Conservation (phyloP, 2,797 vertebrate genomes). For the Chanos chanos region DNA sequence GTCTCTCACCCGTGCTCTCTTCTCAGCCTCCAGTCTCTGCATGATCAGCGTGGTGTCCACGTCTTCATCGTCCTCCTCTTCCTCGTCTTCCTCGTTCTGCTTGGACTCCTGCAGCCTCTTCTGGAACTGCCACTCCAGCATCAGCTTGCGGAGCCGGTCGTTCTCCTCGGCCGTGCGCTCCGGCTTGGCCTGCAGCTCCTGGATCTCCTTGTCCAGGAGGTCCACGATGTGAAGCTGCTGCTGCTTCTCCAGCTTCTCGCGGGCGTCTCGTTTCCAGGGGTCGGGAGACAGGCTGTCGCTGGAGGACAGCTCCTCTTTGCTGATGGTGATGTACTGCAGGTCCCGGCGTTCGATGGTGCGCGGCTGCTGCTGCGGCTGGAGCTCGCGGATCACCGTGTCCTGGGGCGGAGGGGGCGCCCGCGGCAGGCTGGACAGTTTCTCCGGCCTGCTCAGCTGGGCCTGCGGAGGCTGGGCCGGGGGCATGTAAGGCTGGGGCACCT, state of each 20-base stretch:
- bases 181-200: slow-evolving; percentile 86
- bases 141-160: slow-evolving; percentile 91
- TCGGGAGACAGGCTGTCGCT: slow-evolving; percentile 94
- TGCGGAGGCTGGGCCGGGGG: slow-evolving; percentile 55
- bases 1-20: slow-evolving; percentile 90
- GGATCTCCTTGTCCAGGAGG: slow-evolving; percentile 94
- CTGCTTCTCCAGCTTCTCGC: slow-evolving; percentile 96
- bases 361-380: slow-evolving; percentile 94
- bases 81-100: slow-evolving; percentile 93
- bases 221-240: slow-evolving; percentile 97
- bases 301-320: slow-evolving; percentile 87
- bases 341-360: slow-evolving; percentile 94
- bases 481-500: slow-evolving; percentile 39
- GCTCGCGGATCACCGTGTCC: slow-evolving; percentile 92
- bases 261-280: slow-evolving; percentile 95
- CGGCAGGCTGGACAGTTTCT: slow-evolving; percentile 83
- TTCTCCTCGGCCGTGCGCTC: slow-evolving; percentile 91
- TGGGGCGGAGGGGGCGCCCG: slow-evolving; percentile 66
- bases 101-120: slow-evolving; percentile 95
- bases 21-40: slow-evolving; percentile 96
- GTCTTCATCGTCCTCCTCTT: slow-evolving; percentile 93
- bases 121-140: slow-evolving; percentile 99
- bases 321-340: slow-evolving; percentile 85
- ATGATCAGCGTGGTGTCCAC: slow-evolving; percentile 94
- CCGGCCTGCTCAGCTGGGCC: slow-evolving; percentile 69